A percentile compares a stretch with the other conserved stretches of the same genome.
Conservation (phyloP, 2,888 invertebrate genomes). For the Oscheius sp. region DNA sequence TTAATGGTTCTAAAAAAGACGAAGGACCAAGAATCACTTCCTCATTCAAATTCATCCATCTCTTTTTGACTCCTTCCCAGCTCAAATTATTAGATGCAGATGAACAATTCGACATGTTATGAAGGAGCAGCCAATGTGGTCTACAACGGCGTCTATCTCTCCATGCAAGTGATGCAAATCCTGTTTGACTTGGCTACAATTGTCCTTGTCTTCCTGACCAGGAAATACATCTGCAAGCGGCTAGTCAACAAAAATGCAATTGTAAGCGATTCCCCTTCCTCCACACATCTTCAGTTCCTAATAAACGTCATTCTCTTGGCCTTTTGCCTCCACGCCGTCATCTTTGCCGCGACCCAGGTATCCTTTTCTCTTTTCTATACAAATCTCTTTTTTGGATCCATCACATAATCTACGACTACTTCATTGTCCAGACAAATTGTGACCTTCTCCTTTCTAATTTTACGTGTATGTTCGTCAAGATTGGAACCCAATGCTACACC, state of each 20-base stretch:
- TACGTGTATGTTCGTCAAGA: constrained; percentile 21
- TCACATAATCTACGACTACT: constrained; percentile 12
- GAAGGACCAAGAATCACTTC: no score
- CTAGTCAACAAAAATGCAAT: constrained; percentile 10
- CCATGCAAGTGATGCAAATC: constrained; percentile 21
- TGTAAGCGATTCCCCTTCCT: not conserved
- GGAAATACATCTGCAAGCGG: not conserved
- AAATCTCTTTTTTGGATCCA: constrained; percentile 1
- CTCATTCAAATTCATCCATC: not conserved
- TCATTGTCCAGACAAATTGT: constrained; percentile 1
- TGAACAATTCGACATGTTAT: not conserved
- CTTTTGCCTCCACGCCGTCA: constrained; percentile 8
- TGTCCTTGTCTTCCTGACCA: not conserved
- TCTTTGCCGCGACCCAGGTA: constrained; percentile 3
- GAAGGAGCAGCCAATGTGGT: constrained; percentile 13
- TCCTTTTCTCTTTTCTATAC: not conserved
- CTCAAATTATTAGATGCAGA: not conserved
- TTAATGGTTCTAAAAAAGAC: no score
- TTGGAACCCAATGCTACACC: constrained; percentile 5
- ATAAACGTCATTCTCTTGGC: constrained; percentile 12
- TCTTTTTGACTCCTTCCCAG: not conserved
- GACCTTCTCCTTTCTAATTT: constrained; percentile 5
- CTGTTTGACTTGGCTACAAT: not conserved
- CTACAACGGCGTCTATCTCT: constrained; percentile 4
- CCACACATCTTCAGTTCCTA: not conserved